These are phyloP conservation scores for Mastomys coucha DNA, from an alignment of 2,113 vertebrate species.

Conservation along the genomic window DNA sequence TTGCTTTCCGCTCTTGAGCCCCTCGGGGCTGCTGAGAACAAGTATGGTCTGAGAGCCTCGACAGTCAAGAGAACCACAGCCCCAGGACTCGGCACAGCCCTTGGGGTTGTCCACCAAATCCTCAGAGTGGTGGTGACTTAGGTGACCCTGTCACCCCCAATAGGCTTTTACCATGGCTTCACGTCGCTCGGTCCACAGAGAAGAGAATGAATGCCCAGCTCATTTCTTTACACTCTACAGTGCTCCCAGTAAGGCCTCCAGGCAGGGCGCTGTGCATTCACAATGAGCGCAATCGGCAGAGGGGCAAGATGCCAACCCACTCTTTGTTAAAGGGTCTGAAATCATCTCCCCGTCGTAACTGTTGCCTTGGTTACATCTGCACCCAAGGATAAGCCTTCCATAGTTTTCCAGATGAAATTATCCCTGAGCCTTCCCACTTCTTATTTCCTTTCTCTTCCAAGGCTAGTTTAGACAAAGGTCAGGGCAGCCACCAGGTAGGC, in stretches of 20 bases:
- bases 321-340: slow-evolving; percentile 69
- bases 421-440: slow-evolving; percentile 50
- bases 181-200: not conserved
- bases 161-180: not conserved
- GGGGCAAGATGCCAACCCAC: slow-evolving; percentile 61
- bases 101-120: not conserved
- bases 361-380: slow-evolving; percentile 79
- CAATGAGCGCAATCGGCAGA: not conserved
- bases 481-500: not conserved
- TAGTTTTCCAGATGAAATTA: slow-evolving; percentile 64
- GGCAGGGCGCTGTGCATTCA: not conserved
- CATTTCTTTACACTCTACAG: not conserved
- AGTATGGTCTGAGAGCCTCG: not conserved
- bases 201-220: not conserved
- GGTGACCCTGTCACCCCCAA: not conserved
- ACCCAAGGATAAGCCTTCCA: slow-evolving; percentile 69
- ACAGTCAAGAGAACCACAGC: not conserved
- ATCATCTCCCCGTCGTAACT: slow-evolving; percentile 59
- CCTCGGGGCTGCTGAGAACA: not conserved
- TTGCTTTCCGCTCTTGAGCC: not conserved
- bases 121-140: not conserved
- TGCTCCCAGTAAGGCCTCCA: not conserved
- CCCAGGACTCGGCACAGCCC: not conserved
- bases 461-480: slow-evolving; percentile 66
- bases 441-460: slow-evolving; percentile 48